Conservation (phyloP, 2,888 invertebrate genomes). For the Ptychoptera contaminata region DNA sequence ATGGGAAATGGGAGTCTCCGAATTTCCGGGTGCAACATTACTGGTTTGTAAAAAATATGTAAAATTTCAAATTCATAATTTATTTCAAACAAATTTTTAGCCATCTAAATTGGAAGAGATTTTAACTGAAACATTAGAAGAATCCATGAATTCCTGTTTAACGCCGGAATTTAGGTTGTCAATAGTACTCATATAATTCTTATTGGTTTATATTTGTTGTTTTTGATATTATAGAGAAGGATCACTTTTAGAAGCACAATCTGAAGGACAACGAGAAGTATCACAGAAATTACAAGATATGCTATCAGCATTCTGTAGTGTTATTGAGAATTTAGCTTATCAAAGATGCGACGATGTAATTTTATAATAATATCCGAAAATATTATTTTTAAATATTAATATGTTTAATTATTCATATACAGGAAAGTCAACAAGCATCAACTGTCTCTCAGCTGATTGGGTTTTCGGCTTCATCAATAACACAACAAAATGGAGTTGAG, state of each 20-base stretch:
- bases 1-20: constrained; percentile 75
- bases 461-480: constrained; percentile 32
- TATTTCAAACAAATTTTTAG: constrained; percentile 22
- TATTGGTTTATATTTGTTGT: constrained; percentile 29
- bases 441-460: constrained; percentile 48
- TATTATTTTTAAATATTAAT: too few species aligned
- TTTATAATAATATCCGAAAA: constrained; percentile 13
- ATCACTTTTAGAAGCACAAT: constrained; percentile 31
- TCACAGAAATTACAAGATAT: constrained; percentile 39
- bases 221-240: constrained; percentile 31
- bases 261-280: constrained; percentile 28
- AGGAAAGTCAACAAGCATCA: constrained; percentile 31
- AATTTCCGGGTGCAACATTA: constrained; percentile 72
- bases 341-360: constrained; percentile 43
- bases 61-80: neutral
- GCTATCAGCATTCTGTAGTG: constrained; percentile 44
- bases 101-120: constrained; percentile 58
- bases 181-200: constrained; percentile 20
- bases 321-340: constrained; percentile 57
- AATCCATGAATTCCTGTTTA: constrained; percentile 52
- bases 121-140: constrained; percentile 54
- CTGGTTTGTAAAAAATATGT: constrained; percentile 45
- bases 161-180: constrained; percentile 52
- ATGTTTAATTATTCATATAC: too few species aligned
- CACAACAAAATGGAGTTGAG: constrained; percentile 16